Conservation (phyloP, 2,888 invertebrate genomes). For the Leptopilina syphax region DNA sequence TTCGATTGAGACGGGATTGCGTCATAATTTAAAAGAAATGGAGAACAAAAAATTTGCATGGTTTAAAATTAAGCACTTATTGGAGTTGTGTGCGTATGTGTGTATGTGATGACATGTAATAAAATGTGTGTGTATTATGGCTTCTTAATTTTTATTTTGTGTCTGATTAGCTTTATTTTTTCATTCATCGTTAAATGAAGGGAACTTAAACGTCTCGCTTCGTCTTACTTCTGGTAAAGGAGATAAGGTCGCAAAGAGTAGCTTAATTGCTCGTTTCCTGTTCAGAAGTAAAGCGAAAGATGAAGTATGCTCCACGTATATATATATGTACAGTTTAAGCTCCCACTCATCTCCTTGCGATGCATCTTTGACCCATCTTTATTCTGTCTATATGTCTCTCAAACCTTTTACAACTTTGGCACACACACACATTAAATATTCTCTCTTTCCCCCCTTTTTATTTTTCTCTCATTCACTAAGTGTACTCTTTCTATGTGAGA, state of each 20-base stretch:
- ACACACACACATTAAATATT: too few relatives aligned
- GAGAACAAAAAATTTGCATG: conserved; percentile 26
- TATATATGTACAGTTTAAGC: background rate
- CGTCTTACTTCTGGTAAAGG: conserved; percentile 54
- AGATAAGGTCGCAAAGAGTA: conserved; percentile 68
- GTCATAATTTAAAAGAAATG: conserved; percentile 24
- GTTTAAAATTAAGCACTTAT: conserved; percentile 33
- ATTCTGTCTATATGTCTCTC: conserved; percentile 41
- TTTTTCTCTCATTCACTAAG: too few relatives aligned
- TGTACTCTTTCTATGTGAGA: too few relatives aligned
- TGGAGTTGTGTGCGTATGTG: conserved; percentile 11
- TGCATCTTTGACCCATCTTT: conserved; percentile 65
- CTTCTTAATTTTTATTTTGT: background rate
- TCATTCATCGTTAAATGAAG: conserved; percentile 39
- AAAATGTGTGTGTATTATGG: too few relatives aligned
- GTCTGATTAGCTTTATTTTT: conserved; percentile 16
- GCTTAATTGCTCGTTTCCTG: conserved; percentile 76
- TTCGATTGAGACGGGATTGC: conserved; percentile 29
- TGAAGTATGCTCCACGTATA: conserved; percentile 19
- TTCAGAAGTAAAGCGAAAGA: conserved; percentile 52
- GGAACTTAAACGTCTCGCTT: conserved; percentile 49
- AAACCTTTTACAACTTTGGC: too few relatives aligned
- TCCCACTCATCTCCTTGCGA: conserved; percentile 31
- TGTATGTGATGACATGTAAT: too few relatives aligned
- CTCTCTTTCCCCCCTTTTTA: too few relatives aligned